Percentiles rank a stretch among this genome's conserved stretches.
Evolutionary conservation across 2,113 vertebrate genomes (phyloP).

Genomic region (Limanda limanda): DNA sequence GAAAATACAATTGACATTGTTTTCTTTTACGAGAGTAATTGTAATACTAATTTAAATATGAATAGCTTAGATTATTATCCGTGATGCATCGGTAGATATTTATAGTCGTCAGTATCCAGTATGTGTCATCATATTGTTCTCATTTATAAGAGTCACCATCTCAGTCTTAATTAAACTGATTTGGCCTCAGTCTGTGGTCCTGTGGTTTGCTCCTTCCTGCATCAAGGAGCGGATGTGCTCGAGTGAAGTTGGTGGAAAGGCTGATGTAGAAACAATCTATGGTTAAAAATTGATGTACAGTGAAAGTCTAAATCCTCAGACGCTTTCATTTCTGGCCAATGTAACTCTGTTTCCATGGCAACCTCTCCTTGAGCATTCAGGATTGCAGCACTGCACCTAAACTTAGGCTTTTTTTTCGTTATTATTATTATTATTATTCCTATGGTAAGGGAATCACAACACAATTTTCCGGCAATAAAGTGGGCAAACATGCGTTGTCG

Average conservation of each 20-base stretch:
- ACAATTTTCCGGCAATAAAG: conserved; percentile 53
- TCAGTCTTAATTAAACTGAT: background rate
- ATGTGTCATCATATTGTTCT: background rate
- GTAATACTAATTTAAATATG: background rate
- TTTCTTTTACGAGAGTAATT: background rate
- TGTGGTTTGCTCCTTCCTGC: background rate
- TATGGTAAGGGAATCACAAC: conserved; percentile 66
- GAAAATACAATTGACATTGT: background rate
- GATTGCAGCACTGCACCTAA: conserved; percentile 83
- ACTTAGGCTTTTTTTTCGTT: conserved; percentile 63
- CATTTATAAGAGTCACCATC: background rate
- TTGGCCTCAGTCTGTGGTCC: background rate
- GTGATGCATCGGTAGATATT: conserved; percentile 15
- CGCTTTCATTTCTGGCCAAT: conserved; percentile 83
- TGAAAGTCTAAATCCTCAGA: conserved; percentile 82
- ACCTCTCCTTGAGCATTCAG: conserved; percentile 81
- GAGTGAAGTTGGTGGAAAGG: conserved; percentile 48
- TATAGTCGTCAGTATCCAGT: conserved; percentile 19
- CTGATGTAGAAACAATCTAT: conserved; percentile 77
- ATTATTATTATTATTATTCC: conserved; percentile 37
- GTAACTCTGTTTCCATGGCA: conserved; percentile 87
- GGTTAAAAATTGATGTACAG: conserved; percentile 83
- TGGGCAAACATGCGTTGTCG: conserved; percentile 41
- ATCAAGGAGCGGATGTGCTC: conserved; percentile 11
- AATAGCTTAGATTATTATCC: conserved; percentile 18